A percentile compares a stretch with the other conserved stretches of the same genome.
Evolutionary conservation across 2,888 invertebrate genomes (phyloP).

Genomic region (Parthenolecanium corni): DNA sequence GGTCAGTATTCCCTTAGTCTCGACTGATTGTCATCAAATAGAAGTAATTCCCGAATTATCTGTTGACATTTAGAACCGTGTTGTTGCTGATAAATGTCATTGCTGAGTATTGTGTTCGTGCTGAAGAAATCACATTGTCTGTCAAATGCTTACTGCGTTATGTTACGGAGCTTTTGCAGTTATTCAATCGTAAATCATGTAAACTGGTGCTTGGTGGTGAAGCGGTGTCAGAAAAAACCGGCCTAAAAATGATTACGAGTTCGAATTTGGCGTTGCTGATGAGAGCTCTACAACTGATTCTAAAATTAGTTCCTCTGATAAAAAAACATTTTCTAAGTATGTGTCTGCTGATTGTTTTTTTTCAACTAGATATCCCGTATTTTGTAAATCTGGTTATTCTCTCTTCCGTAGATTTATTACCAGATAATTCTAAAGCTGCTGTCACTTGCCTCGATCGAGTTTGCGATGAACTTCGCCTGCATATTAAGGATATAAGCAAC

Average conservation of each 20-base stretch:
- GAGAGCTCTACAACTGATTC: slow-evolving; percentile 65
- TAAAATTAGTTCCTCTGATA: slow-evolving; percentile 66
- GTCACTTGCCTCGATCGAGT: slow-evolving; percentile 45
- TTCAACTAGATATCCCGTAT: neutral
- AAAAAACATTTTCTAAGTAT: slow-evolving; percentile 53
- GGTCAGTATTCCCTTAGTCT: slow-evolving; percentile 36
- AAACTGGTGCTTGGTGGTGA: slow-evolving; percentile 94
- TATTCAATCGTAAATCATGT: slow-evolving; percentile 78
- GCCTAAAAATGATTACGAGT: slow-evolving; percentile 86
- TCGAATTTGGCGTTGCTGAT: slow-evolving; percentile 82
- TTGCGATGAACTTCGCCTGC: slow-evolving; percentile 70
- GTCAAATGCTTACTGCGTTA: slow-evolving; percentile 70
- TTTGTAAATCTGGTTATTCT: neutral
- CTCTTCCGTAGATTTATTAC: slow-evolving; percentile 32
- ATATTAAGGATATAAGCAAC: slow-evolving; percentile 81
- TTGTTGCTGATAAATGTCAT: slow-evolving; percentile 79
- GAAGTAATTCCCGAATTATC: neutral
- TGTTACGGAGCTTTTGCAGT: slow-evolving; percentile 75
- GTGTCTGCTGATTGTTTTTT: neutral
- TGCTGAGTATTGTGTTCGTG: slow-evolving; percentile 74
- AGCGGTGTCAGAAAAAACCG: slow-evolving; percentile 78
- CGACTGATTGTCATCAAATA: neutral
- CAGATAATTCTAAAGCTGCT: slow-evolving; percentile 32
- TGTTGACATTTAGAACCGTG: slow-evolving; percentile 48
- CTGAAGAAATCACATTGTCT: slow-evolving; percentile 38